Base-by-base conservation (phyloP, 2,888 invertebrate genomes). In the Euplagia quadripunctaria region DNA sequence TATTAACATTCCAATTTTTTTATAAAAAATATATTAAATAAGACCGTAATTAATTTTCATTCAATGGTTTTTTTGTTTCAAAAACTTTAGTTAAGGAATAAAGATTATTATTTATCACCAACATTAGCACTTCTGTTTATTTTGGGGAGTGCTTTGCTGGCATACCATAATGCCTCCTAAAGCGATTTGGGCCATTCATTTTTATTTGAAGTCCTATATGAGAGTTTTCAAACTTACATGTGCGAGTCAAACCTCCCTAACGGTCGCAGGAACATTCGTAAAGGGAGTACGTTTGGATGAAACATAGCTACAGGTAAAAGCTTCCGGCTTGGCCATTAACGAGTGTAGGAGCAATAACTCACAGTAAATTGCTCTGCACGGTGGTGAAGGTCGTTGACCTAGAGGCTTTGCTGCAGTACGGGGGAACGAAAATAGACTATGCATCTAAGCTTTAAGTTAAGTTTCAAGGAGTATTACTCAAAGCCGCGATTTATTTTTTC, bases 361-460 rank as follows among this genome's bases (percentile, higher is more conserved):
- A 86, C 81, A 51, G 79, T 66, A 84, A 88, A 87, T 86, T 83
- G 86, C 82, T 82, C 77, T 70, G 73, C 81, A 81, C 81, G 82
- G 71, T 75, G 75, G 69, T 61, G 71, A n/a, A 70, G 80, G 81
- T 67, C 72, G 66, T 69, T 64, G 74, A 77, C 78, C 76, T 51
- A 73, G 58, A 51, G 16, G 41, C 55, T 69, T 68, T 12, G 46
- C 46, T 61, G 31, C 46, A 61, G 61, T 46, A 58, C 43, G 46
- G 11, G 46, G 11, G 31, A 49, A 69, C 61, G 46, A 43, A 52
- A 42, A 42, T 70, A 52, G 52, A 51, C 20, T n/a, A 43, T 17
- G 41, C 6, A 49, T 63, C 12, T 67, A 51, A 20, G 68, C 58
- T 58, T 68, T 16, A n/a, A 43, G 43, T 65, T 42, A 20, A 61